Evolutionary conservation across 1,140 invertebrate species (phyloP), one percentile per base, ranked within the genome.

Genomic region (Camponotus pennsylvanicus): DNA sequence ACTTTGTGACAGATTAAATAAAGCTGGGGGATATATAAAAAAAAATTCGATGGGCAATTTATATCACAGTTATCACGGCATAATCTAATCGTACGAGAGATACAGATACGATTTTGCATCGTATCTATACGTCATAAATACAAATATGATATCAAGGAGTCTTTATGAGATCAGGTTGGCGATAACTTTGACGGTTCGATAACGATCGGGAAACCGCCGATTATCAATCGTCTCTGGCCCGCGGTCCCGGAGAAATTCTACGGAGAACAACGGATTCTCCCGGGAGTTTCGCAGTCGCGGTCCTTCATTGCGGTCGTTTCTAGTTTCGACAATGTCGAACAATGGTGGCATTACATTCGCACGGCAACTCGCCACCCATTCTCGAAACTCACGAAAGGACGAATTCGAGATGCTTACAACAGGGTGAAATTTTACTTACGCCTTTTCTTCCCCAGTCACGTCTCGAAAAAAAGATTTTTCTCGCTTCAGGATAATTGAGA

Each of bases 321-420:
- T 83, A 63, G 57, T 83, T 83, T 83, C 79, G 69, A 83, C 79
- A 83, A 83, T 83, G 79, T 32, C 40, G 69, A 75, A 73, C 79
- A 83, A 49, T 27, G n/a, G 7, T 18, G 79, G 40, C 61, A 34
- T 69, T 63, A 69, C 73, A 49, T 63, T 21, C 52, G 55, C 67
- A 55, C 40, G 32, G 8, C 13, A 83, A 83, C 69, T 61, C 40
- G n/a, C 69, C 15, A 11, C 27, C 49, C 40, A 34, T 27, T 83
- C 11, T 11, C n/a, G 8, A 32, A 83, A 83, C 69, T 83, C 55
- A 52, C 49, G 27, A 27, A 27, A 27, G 27, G 42, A 49, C n/a
- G 79, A 32, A 61, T 63, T 9, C 42, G 13, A 2, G 40, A 57
- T 61, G 15, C 40, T 49, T 21, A 69, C 79, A 75, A n/a, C 55